Evolutionary conservation across 2,113 vertebrate species (phyloP).

Genomic region (Arothron firmamentum): DNA sequence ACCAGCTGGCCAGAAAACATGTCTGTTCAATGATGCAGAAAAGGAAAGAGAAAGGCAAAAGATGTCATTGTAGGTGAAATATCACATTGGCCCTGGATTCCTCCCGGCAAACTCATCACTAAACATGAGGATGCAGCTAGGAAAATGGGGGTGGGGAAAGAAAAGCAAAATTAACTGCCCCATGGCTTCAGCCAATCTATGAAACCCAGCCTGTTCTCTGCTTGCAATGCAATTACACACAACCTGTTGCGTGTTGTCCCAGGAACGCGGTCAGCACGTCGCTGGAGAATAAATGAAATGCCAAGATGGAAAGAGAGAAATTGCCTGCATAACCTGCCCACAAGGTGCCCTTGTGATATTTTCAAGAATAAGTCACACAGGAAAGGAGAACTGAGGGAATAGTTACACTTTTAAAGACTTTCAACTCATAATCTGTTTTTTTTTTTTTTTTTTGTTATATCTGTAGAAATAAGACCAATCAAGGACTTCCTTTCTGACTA

Average conservation of each 20-base stretch:
- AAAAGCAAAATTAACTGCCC: slow-evolving; percentile 41
- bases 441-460: slow-evolving; percentile 26
- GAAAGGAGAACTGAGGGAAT: slow-evolving; percentile 36
- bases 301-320: slow-evolving; percentile 71
- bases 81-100: slow-evolving; percentile 38
- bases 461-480: slow-evolving; percentile 43
- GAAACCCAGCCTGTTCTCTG: slow-evolving; percentile 57
- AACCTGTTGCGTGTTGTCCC: slow-evolving; percentile 77
- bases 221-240: slow-evolving; percentile 72
- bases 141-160: slow-evolving; percentile 14
- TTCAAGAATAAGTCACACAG: slow-evolving; percentile 59
- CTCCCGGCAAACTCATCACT: slow-evolving; percentile 55
- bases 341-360: slow-evolving; percentile 77
- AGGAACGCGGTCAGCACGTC: slow-evolving; percentile 68
- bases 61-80: slow-evolving; percentile 42
- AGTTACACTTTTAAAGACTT: slow-evolving; percentile 28
- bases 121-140: slow-evolving; percentile 58
- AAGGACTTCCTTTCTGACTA: slow-evolving; percentile 7
- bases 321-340: slow-evolving; percentile 72
- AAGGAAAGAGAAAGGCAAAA: not conserved
- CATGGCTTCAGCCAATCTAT: slow-evolving; percentile 58
- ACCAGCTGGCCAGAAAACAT: no score
- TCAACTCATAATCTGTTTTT: slow-evolving; percentile 36
- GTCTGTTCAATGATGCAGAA: not conserved
- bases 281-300: slow-evolving; percentile 77